These are phyloP conservation scores for Cyaniris semiargus DNA, from an alignment of 2,888 invertebrate genomes.

Conservation along the genomic window DNA sequence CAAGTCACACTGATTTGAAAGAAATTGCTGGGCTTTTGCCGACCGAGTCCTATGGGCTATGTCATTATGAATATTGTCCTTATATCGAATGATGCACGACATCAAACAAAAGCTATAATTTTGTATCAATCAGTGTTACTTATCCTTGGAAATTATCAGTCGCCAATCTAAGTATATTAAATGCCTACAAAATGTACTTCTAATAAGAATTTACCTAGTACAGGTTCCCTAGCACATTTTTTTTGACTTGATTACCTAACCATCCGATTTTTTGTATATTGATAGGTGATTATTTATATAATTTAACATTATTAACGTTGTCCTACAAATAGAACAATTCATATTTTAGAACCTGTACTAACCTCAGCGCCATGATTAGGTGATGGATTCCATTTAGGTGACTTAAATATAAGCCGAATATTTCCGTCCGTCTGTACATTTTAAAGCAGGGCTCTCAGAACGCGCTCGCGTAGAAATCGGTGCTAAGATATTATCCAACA, in stretches of 20 bases:
- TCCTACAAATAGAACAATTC: no score
- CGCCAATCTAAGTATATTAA: not conserved
- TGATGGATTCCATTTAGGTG: not conserved
- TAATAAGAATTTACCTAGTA: no score
- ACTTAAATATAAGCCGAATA: not conserved
- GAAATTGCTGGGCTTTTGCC: not conserved
- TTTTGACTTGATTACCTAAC: no score
- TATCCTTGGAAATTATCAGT: not conserved
- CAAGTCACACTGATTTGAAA: not conserved
- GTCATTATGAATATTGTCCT: not conserved
- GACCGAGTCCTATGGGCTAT: not conserved
- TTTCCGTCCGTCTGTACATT: constrained; percentile 39
- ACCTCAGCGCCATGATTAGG: not conserved
- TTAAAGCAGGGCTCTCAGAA: constrained; percentile 74
- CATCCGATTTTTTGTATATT: no score
- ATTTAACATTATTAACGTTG: no score
- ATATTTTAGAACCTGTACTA: no score
- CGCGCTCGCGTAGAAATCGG: constrained; percentile 75
- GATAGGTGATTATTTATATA: no score
- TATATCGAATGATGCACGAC: not conserved
- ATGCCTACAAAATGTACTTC: no score
- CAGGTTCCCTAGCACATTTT: no score
- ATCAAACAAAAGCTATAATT: not conserved
- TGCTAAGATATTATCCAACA: constrained; percentile 70
- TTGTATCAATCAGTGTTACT: not conserved